A percentile compares a stretch with the other conserved stretches of the same genome.
Evolutionary conservation across 2,113 vertebrate genomes (phyloP).

Genomic region (Grus americana): DNA sequence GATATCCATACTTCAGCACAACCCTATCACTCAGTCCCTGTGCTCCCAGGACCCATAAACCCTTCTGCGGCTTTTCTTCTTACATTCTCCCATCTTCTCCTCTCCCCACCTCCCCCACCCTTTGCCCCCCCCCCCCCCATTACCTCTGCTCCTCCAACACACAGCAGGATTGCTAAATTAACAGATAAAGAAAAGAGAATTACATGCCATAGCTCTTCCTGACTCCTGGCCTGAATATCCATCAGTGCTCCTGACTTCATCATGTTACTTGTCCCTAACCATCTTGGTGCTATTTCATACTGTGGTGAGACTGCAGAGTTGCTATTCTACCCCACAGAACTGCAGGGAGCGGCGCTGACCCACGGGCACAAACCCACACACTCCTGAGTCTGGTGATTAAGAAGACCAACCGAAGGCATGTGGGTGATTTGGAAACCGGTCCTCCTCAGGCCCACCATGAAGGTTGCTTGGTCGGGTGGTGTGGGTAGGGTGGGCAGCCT

Average conservation of each 20-base stretch:
- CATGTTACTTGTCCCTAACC: accelerated
- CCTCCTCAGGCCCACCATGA: not conserved
- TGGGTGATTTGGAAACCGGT: not conserved
- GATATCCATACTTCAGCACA: not conserved
- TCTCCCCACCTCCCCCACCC: not conserved
- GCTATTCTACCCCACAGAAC: not conserved
- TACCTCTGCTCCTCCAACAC: not conserved
- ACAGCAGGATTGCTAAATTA: not conserved
- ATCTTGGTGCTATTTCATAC: not conserved
- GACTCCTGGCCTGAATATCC: not conserved
- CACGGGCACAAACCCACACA: accelerated
- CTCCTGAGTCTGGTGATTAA: no score
- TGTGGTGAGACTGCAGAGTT: accelerated
- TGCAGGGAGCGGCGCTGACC: accelerated
- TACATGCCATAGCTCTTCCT: not conserved
- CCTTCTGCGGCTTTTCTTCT: not conserved
- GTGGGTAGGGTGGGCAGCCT: not conserved
- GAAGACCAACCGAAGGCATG: accelerated
- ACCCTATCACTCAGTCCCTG: not conserved
- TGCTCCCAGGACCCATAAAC: not conserved
- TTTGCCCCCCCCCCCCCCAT: no score
- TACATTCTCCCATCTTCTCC: not conserved
- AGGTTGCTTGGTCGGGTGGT: accelerated
- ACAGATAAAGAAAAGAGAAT: not conserved
- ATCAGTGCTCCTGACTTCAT: not conserved